Conservation (phyloP, 2,888 invertebrate genomes). For the Oligia latruncula region DNA sequence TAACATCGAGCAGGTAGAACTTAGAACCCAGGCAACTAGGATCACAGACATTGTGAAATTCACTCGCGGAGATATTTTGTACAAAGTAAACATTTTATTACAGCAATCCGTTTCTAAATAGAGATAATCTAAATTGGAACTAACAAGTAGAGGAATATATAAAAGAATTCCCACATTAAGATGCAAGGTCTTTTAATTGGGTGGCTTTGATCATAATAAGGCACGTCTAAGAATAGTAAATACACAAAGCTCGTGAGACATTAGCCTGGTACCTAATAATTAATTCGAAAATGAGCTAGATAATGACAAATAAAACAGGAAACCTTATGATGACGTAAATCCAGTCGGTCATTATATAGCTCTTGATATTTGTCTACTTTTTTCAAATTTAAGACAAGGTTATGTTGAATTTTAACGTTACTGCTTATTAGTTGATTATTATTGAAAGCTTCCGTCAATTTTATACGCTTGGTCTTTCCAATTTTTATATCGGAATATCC, state of each 20-base stretch:
- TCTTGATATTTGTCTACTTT: slow-evolving; percentile 46
- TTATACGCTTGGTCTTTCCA: not conserved
- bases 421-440: slow-evolving; percentile 29
- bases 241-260: slow-evolving; percentile 64
- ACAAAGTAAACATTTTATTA: slow-evolving; percentile 73
- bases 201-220: slow-evolving; percentile 65
- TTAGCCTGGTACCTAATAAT: slow-evolving; percentile 57
- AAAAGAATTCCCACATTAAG: slow-evolving; percentile 84
- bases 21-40: slow-evolving; percentile 64
- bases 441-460: slow-evolving; percentile 39
- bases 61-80: slow-evolving; percentile 66
- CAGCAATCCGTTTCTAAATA: slow-evolving; percentile 74
- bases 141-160: slow-evolving; percentile 76
- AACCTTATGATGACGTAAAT: slow-evolving; percentile 57
- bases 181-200: slow-evolving; percentile 78
- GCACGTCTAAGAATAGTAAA: slow-evolving; percentile 60
- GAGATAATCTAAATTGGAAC: slow-evolving; percentile 82
- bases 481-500: not conserved
- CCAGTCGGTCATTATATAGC: slow-evolving; percentile 41
- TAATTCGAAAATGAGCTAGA: slow-evolving; percentile 62
- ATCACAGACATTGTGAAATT: slow-evolving; percentile 62
- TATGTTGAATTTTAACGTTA: slow-evolving; percentile 39
- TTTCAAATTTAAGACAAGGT: slow-evolving; percentile 53
- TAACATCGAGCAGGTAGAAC: slow-evolving; percentile 37
- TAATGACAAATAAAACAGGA: slow-evolving; percentile 66